Evolutionary conservation across 1,140 invertebrate species (phyloP).

Genomic region (Pogonognathellus flavescens): DNA sequence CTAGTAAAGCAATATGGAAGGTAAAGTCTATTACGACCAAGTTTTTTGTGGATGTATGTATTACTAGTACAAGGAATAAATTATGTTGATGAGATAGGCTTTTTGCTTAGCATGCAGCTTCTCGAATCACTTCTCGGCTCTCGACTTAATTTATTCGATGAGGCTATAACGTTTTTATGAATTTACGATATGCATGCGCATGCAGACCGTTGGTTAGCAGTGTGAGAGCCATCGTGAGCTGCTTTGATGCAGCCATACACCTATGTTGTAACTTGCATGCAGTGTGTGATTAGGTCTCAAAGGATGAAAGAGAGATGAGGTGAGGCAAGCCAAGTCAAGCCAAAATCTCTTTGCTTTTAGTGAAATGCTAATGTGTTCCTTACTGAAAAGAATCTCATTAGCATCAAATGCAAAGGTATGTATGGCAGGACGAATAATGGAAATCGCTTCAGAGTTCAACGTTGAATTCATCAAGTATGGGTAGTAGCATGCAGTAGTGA

Average conservation of each 20-base stretch:
- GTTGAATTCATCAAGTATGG: not conserved
- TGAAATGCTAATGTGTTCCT: conserved; percentile 39
- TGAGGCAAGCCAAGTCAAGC: conserved; percentile 3
- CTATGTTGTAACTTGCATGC: not conserved
- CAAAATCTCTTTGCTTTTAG: conserved; percentile 6
- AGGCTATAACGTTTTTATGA: conserved; percentile 42
- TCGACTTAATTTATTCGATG: conserved; percentile 19
- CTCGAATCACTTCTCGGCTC: not conserved
- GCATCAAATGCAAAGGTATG: conserved; percentile 32
- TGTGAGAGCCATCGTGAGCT: conserved; percentile 1
- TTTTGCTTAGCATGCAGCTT: not conserved
- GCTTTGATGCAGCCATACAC: conserved; percentile 21
- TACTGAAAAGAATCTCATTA: conserved; percentile 52
- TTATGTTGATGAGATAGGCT: conserved; percentile 37
- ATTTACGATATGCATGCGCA: conserved; percentile 36
- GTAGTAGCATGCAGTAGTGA: too few relatives aligned
- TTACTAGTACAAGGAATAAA: not conserved
- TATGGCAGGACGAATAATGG: conserved; percentile 40
- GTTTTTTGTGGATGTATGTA: conserved; percentile 17
- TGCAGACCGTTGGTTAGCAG: conserved; percentile 45
- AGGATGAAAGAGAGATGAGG: conserved; percentile 35
- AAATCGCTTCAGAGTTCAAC: conserved; percentile 35
- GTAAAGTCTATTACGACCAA: not conserved
- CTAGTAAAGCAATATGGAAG: conserved; percentile 1
- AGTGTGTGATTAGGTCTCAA: conserved; percentile 40